These are phyloP conservation scores for Himantopus leucocephalus DNA, from an alignment of 2,113 vertebrate species.

Conservation along the genomic window DNA sequence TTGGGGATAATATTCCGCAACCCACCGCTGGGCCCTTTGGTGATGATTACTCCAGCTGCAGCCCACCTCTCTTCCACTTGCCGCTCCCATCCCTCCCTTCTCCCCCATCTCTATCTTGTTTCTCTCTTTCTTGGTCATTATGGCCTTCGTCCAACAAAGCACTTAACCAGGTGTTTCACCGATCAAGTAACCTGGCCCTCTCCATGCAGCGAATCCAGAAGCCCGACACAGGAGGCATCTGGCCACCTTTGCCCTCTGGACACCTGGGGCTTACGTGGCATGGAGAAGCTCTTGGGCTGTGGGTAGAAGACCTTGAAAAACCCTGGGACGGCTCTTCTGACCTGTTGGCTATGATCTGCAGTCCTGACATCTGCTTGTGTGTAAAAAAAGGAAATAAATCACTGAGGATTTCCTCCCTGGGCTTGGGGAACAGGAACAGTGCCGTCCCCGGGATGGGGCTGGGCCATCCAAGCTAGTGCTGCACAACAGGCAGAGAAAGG, in stretches of 20 bases:
- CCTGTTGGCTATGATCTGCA: not conserved
- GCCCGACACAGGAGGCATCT: not conserved
- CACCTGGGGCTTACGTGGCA: rapidly evolving
- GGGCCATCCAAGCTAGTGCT: not conserved
- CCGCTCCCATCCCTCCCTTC: not conserved
- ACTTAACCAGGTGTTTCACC: constrained; percentile 47
- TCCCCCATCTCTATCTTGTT: not conserved
- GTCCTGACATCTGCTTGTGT: not conserved
- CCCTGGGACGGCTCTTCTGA: not conserved
- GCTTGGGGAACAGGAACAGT: not conserved
- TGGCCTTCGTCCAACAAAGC: constrained; percentile 20
- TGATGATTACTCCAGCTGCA: not conserved
- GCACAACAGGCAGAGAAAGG: not conserved
- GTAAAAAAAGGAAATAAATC: not conserved
- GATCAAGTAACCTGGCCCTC: not conserved
- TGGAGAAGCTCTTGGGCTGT: not conserved
- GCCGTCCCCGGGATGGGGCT: rapidly evolving
- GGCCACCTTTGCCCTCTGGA: constrained; percentile 21
- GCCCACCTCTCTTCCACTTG: not conserved
- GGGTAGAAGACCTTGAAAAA: not conserved
- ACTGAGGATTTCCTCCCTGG: not conserved
- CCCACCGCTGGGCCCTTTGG: rapidly evolving
- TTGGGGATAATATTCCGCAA: not conserved
- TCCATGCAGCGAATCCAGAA: rapidly evolving
- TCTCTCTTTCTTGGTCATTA: not conserved